Evolutionary conservation across 2,797 vertebrate genomes (phyloP), one percentile per base, ranked within the genome.

Genomic region (Sciaenops ocellatus): DNA sequence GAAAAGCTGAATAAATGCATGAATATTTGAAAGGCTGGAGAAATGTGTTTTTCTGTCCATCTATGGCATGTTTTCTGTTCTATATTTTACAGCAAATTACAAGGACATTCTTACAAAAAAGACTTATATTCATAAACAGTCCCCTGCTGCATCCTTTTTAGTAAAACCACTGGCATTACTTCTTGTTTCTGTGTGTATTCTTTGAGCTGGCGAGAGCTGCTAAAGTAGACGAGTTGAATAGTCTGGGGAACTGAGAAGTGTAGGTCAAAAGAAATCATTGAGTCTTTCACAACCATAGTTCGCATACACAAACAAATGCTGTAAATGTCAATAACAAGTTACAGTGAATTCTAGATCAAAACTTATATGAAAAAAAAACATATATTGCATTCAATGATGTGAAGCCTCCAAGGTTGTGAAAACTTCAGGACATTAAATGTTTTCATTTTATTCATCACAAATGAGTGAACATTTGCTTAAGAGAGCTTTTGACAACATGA

Each of bases 221-320:
- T 69, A 56, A 86, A 71, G 59, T 68, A 66, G 60, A 55, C 24
- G 26, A 78, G 81, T 78, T 87, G 84, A 90, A 92, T 89, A 73
- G 83, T 73, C 2, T 51, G 44, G 6, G 42, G 61, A 70, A 68
- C 18, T 42, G 64, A 78, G 69, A 80, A 22, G 61, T 69, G 60
- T 12, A 65, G 55, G 70, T 88, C 72, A 87, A 90, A 90, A 73
- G 77, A 91, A 89, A 85, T 80, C 63, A 87, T 76, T 83, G 64
- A 89, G 56, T 55, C 82, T 78, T 88, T 90, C 83, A 86, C 67
- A 69, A 80, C 30, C 66, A 61, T 50, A 69, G 44, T 74, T 66
- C 69, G 77, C 71, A 60, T 20, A 56, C 51, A 86, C 78, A 87
- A 78, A 87, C 72, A 80, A 30, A 76, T 52, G 62, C 54, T 12